Evolutionary conservation across 2,797 vertebrate species (phyloP).

Genomic region (Typhlichthys eigenmanni): DNA sequence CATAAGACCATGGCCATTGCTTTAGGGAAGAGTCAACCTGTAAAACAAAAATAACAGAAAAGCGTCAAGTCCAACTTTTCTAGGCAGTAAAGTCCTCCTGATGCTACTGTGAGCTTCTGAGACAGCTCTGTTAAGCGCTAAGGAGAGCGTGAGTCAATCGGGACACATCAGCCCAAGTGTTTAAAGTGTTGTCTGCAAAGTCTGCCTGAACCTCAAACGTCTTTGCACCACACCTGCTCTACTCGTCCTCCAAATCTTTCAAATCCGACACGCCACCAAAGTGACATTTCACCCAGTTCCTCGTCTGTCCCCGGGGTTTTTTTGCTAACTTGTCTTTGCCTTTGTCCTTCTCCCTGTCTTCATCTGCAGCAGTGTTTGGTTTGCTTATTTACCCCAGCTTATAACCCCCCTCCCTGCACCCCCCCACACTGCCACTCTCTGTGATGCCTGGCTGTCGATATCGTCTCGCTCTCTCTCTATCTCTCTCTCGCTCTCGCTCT

Average conservation of each 20-base stretch:
- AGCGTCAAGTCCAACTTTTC: too few relatives aligned
- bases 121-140: not conserved
- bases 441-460: not conserved
- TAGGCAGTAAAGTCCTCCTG: not conserved
- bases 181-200: too few relatives aligned
- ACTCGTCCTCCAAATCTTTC: constrained; percentile 28
- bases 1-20: too few relatives aligned
- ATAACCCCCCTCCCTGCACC: not conserved
- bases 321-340: constrained; percentile 32
- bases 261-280: constrained; percentile 22
- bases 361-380: constrained; percentile 28
- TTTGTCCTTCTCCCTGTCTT: constrained; percentile 48
- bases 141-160: not conserved
- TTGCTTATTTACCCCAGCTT: constrained; percentile 43
- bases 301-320: constrained; percentile 22
- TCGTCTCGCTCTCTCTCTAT: constrained; percentile 4
- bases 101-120: not conserved
- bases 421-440: not conserved
- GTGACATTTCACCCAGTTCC: constrained; percentile 35
- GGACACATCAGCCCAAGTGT: too few relatives aligned
- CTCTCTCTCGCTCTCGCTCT: constrained; percentile 24
- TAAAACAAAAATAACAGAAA: not conserved
- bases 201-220: constrained; percentile 18
- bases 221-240: constrained; percentile 17
- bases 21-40: not conserved